Percentiles rank a stretch among this genome's conserved stretches.
Conservation (phyloP, 2,797 vertebrate genomes). For the Margarornis squamiger region DNA sequence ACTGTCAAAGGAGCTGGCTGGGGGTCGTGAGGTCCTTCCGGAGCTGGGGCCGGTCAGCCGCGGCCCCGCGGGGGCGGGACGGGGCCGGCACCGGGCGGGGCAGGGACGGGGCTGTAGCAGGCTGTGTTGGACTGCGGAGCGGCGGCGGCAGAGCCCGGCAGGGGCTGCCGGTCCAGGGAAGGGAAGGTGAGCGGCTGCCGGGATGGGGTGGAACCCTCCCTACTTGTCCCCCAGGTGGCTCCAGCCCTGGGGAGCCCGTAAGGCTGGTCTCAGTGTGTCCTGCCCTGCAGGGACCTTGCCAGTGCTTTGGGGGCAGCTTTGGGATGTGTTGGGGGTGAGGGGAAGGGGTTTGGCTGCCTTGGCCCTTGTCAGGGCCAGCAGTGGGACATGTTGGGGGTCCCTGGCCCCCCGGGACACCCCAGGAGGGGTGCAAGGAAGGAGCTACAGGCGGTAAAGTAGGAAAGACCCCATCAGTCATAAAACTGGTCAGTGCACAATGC, state of each 20-base stretch:
- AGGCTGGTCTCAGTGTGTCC: neutral
- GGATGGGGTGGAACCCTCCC: neutral
- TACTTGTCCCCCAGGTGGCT: neutral
- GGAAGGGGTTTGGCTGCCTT: neutral
- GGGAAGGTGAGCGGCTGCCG: neutral
- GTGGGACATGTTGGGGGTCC: neutral
- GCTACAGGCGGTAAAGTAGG: neutral
- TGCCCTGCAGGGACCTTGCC: neutral
- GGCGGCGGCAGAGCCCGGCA: neutral
- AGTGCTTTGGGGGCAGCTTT: neutral
- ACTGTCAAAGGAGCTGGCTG: conserved; percentile 74
- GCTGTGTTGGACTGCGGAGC: neutral
- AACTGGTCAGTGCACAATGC: rapidly evolving
- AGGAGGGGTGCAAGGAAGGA: neutral
- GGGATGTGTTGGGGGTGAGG: neutral
- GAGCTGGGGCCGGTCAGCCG: neutral
- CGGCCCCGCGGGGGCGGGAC: neutral
- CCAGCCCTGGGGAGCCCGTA: neutral
- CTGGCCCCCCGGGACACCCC: no score
- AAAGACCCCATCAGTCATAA: rapidly evolving
- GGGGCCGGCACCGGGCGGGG: neutral
- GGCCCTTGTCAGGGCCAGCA: neutral
- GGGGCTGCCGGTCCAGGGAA: neutral
- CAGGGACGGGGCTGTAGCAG: neutral
- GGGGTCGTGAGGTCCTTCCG: neutral